These are phyloP conservation scores for Enoplolaimus lenunculus DNA, from an alignment of 2,888 invertebrate species.

Conservation along the genomic window DNA sequence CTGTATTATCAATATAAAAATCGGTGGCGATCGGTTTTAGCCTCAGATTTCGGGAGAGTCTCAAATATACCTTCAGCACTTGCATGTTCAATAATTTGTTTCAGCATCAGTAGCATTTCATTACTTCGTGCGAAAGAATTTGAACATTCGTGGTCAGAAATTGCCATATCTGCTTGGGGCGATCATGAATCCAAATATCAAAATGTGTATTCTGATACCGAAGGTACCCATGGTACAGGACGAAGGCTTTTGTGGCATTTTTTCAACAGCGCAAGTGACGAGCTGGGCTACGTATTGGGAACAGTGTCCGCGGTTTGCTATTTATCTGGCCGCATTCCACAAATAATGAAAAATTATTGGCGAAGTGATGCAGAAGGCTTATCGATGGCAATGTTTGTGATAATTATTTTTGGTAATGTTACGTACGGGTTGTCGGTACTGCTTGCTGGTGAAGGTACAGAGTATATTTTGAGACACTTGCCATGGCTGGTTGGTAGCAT, in stretches of 20 bases:
- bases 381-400: constrained; percentile 35
- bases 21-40: constrained; percentile 9
- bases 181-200: background rate
- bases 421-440: constrained; percentile 42
- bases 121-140: background rate
- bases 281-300: constrained; percentile 38
- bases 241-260: background rate
- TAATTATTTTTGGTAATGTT: constrained; percentile 38
- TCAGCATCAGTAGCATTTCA: background rate
- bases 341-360: constrained; percentile 33
- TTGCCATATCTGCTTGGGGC: background rate
- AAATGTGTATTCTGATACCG: background rate
- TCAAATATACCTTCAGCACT: background rate
- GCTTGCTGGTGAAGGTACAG: constrained; percentile 29
- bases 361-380: constrained; percentile 40
- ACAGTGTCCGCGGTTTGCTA: constrained; percentile 37
- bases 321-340: constrained; percentile 38
- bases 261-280: constrained; percentile 19
- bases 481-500: constrained; percentile 45
- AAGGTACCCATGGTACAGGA: background rate
- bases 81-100: background rate
- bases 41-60: background rate
- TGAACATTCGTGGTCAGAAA: background rate
- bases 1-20: constrained; percentile 20
- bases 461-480: constrained; percentile 38